Evolutionary conservation across 2,797 vertebrate genomes (phyloP), one percentile per base, ranked within the genome.

Genomic region (Danionella dracula): DNA sequence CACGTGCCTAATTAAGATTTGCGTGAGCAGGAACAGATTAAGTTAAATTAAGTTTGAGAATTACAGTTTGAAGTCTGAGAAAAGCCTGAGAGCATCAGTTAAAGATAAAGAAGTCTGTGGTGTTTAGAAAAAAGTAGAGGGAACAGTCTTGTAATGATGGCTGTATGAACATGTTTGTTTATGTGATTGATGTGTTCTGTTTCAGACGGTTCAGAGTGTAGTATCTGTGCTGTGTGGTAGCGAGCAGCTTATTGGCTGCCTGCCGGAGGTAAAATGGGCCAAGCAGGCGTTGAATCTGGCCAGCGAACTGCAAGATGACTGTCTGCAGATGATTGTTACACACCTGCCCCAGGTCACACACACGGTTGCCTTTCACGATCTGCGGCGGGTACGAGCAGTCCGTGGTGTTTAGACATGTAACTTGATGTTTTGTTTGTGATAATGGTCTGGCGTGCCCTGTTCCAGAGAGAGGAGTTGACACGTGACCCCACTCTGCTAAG

Each of bases 211-310:
- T 62, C 89, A 89, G 84, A 96, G 90, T 20, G 90, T 89, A 10
- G 90, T 93, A 31, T 86, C 84, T 35, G 79, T 90, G 76, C 82
- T 97, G 74, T 95, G 92, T 85, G 90, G 91, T 81, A 90, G 88
- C 16, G 93, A 95, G 82, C 90, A 90, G 70, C 82, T 98, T 60
- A 85, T 96, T 66, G 83, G 80, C 66, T 92, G 90, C 63, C 88
- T 98, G 71, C 95, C 95, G 16, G 93, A 91, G 74, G 94, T 97
- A 59, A 97, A 93, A 76, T 96, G 95, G 95, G 91, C 94, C 15
- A 91, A 95, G 79, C 78, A 89, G 72, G 90, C 92, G 60, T 66
- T 83, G 73, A 77, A 69, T 8, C 83, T 96, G 75, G 92, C 92
- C 15, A 90, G 82, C 0, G 88, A 81, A 76, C 85, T 98, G 0